Percentiles rank a stretch among this genome's conserved stretches.
phyloP scores from a whole-genome alignment of 2,113 vertebrate species.

The Cyphomyrus discorhynchus region DNA sequence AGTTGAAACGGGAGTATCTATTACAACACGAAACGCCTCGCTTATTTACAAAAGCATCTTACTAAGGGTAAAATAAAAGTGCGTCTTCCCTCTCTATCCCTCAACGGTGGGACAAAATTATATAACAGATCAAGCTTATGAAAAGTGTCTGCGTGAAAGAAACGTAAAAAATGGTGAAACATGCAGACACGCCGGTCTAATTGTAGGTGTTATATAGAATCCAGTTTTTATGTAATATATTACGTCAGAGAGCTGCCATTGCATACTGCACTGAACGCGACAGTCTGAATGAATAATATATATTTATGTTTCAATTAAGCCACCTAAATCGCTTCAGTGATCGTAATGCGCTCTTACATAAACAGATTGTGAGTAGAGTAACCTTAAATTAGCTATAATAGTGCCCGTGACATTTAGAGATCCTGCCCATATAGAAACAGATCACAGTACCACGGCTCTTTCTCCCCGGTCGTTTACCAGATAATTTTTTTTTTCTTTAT shows the following conservation, averaged over 20 bases:
- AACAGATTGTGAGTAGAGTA: neutral
- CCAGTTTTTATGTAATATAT: constrained; percentile 2
- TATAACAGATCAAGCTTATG: neutral
- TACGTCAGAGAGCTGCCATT: neutral
- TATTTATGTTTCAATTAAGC: neutral
- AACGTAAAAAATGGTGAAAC: neutral
- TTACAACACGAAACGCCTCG: neutral
- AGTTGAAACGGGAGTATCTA: neutral
- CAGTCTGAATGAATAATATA: neutral
- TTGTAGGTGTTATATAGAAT: neutral
- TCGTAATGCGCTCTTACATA: neutral
- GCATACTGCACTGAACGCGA: neutral
- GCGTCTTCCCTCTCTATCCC: neutral
- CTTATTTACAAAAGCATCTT: neutral
- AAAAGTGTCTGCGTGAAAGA: neutral
- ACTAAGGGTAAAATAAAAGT: neutral
- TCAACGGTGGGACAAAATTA: neutral
- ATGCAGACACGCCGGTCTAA: neutral
- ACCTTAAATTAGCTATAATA: neutral
- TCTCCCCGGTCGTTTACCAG: neutral
- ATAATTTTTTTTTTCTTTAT: neutral
- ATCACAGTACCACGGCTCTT: neutral
- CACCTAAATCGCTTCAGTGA: neutral
- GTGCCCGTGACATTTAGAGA: neutral
- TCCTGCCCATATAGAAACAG: neutral